Evolutionary conservation across 2,797 vertebrate species (phyloP).

Genomic region (Glyptemys insculpta): DNA sequence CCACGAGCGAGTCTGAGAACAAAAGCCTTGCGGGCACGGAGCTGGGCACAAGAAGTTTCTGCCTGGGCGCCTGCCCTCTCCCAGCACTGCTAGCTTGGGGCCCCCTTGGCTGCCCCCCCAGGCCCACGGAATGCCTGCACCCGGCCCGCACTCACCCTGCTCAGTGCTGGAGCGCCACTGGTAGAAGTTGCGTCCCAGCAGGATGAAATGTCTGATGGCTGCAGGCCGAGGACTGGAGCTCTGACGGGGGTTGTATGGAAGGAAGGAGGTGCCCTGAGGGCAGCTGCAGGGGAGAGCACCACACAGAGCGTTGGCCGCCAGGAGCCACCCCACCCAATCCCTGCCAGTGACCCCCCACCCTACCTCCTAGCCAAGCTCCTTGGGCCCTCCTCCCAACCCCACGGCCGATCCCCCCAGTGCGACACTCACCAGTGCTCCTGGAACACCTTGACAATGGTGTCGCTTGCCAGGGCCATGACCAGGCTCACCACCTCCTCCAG

Average conservation of each 20-base stretch:
- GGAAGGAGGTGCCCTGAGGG: conserved; percentile 80
- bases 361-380: background rate
- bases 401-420: background rate
- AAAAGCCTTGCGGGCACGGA: background rate
- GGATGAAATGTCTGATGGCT: conserved; percentile 86
- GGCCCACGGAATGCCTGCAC: background rate
- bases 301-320: conserved; percentile 5
- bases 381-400: background rate
- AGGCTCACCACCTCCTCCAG: conserved; percentile 89
- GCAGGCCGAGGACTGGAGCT: conserved; percentile 82
- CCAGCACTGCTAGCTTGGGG: background rate
- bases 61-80: background rate
- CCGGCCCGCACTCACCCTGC: conserved; percentile 83
- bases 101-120: background rate
- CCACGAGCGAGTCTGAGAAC: background rate
- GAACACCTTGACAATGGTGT: conserved; percentile 94
- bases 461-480: conserved; percentile 90
- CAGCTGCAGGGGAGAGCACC: conserved; percentile 74
- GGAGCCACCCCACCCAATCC: background rate
- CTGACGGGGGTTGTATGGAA: conserved; percentile 84
- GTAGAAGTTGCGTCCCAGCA: conserved; percentile 94
- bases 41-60: background rate
- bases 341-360: background rate
- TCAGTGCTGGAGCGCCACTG: conserved; percentile 96
- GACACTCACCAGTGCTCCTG: conserved; percentile 87